Percentiles rank a stretch among this genome's conserved stretches.
Conservation (phyloP, 2,113 vertebrate genomes). For the Cepphus grylle region DNA sequence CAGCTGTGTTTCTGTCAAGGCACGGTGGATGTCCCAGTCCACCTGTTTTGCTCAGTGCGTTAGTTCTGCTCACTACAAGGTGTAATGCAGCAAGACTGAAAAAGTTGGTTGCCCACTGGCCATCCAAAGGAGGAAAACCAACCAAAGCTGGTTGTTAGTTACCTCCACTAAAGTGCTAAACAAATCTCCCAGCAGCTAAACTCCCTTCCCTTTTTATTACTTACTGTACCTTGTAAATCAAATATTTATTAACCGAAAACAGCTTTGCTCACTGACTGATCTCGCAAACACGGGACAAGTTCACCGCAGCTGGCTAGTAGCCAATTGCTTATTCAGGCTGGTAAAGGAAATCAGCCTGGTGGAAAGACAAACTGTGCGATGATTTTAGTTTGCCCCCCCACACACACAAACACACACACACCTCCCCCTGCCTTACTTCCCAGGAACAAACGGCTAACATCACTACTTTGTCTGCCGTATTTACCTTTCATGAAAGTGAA, state of each 20-base stretch:
- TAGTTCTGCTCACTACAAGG: conserved; percentile 22
- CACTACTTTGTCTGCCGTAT: background rate
- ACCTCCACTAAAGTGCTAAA: conserved; percentile 65
- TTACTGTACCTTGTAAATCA: conserved; percentile 75
- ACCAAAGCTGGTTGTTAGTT: conserved; percentile 60
- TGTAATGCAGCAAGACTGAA: conserved; percentile 33
- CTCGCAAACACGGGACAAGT: conserved; percentile 59
- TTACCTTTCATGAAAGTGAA: background rate
- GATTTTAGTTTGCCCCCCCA: background rate
- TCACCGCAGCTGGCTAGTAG: conserved; percentile 66
- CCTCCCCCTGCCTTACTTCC: conserved; percentile 18
- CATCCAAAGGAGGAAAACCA: conserved; percentile 50
- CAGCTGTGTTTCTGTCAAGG: conserved; percentile 70
- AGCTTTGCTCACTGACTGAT: conserved; percentile 72
- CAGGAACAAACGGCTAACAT: conserved; percentile 60
- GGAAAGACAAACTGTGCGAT: conserved; percentile 60
- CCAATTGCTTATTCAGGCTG: conserved; percentile 66
- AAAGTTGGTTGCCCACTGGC: conserved; percentile 60
- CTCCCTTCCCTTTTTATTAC: conserved; percentile 69
- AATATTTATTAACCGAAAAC: conserved; percentile 79
- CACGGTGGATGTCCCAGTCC: conserved; percentile 16
- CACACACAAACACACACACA: too few species aligned
- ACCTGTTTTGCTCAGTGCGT: conserved; percentile 40
- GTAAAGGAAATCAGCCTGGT: conserved; percentile 56
- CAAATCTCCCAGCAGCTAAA: conserved; percentile 73